These are phyloP conservation scores for Heteromurus nitidus DNA, from an alignment of 2,888 invertebrate species.

Conservation along the genomic window DNA sequence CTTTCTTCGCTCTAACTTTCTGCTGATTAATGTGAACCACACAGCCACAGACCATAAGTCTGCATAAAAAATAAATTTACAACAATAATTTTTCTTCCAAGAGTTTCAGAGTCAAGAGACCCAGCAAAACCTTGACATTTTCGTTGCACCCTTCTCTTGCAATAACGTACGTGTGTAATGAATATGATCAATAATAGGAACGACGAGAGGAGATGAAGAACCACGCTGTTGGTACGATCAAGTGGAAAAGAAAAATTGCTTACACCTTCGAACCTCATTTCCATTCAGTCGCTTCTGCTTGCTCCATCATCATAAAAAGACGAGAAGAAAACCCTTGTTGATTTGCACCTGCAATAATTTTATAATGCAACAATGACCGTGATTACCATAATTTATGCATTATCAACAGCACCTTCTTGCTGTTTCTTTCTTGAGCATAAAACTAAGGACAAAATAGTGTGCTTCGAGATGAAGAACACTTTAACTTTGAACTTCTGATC, in stretches of 20 bases:
- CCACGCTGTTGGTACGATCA: too few relatives aligned
- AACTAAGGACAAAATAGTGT: too few relatives aligned
- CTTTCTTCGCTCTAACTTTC: too few relatives aligned
- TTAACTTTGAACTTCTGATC: too few relatives aligned
- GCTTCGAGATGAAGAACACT: too few relatives aligned
- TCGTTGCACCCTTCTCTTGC: conserved; percentile 12
- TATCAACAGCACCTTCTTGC: conserved; percentile 38
- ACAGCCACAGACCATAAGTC: neutral
- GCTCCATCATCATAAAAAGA: neutral
- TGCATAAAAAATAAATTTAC: too few relatives aligned
- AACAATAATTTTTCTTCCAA: too few relatives aligned
- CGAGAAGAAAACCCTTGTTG: conserved; percentile 48
- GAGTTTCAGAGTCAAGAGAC: too few relatives aligned
- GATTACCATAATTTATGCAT: conserved; percentile 60
- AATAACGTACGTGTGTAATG: neutral
- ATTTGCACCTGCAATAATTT: conserved; percentile 53
- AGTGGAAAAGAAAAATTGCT: conserved; percentile 29
- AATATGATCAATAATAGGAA: too few relatives aligned
- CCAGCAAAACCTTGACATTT: conserved; percentile 54
- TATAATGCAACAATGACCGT: conserved; percentile 41
- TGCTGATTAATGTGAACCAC: neutral
- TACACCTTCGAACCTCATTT: conserved; percentile 46
- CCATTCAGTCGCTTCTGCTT: conserved; percentile 42
- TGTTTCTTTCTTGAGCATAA: conserved; percentile 11
- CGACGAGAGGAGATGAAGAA: neutral